A percentile compares a stretch with the other conserved stretches of the same genome.
Conservation (phyloP, 2,888 invertebrate species). For the Trachelus tabidus region DNA sequence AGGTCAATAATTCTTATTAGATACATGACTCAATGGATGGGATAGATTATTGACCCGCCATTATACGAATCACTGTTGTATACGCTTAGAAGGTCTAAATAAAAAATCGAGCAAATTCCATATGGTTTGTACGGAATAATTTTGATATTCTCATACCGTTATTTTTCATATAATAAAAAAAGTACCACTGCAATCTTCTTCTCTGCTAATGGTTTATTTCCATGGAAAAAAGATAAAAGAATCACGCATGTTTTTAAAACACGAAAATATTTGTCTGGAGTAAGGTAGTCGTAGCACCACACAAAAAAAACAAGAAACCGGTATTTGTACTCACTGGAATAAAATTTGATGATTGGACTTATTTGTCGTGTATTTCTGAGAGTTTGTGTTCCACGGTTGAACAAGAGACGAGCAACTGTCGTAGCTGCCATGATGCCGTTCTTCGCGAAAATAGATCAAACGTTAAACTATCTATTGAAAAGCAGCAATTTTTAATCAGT, state of each 20-base stretch:
- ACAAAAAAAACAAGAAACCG: not conserved
- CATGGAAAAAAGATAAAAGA: not conserved
- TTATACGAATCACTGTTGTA: not conserved
- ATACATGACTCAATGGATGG: not conserved
- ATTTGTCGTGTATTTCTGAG: slow-evolving; percentile 30
- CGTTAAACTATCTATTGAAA: not conserved
- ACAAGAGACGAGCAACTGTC: slow-evolving; percentile 30
- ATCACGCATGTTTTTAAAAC: not conserved
- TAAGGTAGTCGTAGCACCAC: not conserved
- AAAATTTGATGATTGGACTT: slow-evolving; percentile 40
- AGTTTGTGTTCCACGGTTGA: slow-evolving; percentile 25
- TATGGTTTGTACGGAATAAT: not conserved
- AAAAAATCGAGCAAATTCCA: not conserved
- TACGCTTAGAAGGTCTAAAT: no score
- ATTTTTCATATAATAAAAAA: not conserved
- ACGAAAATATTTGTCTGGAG: not conserved
- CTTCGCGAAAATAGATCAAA: not conserved
- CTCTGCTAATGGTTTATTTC: not conserved
- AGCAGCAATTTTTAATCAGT: not conserved
- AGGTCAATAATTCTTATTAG: not conserved
- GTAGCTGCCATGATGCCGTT: slow-evolving; percentile 42
- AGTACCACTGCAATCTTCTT: not conserved
- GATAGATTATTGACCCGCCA: not conserved
- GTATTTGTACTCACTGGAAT: slow-evolving; percentile 47
- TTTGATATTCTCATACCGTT: not conserved